Evolutionary conservation across 1,140 invertebrate genomes (phyloP).

Genomic region (Aphidius ervi): DNA sequence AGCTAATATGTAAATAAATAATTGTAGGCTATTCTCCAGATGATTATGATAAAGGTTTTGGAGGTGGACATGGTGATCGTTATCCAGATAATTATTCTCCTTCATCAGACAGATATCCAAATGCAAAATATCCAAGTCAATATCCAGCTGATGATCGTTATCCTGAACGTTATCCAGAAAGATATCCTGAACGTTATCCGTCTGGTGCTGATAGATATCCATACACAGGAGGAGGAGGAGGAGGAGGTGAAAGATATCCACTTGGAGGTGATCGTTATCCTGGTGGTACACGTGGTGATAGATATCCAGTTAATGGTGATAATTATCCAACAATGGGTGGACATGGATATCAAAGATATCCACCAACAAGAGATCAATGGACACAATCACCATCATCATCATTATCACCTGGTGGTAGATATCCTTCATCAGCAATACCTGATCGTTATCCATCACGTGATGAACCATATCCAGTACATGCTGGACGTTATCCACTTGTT

Average conservation of each 20-base stretch:
- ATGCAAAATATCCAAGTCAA: constrained; percentile 35
- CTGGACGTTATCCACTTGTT: constrained; percentile 40
- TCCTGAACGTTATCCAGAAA: constrained; percentile 43
- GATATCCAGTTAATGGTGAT: constrained; percentile 48
- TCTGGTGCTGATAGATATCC: constrained; percentile 44
- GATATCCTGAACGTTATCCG: constrained; percentile 49
- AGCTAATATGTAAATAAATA: background rate
- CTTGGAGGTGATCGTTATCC: constrained; percentile 41
- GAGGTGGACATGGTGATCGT: constrained; percentile 41
- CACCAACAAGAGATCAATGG: constrained; percentile 39
- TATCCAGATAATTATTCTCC: constrained; percentile 50
- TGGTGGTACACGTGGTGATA: constrained; percentile 34
- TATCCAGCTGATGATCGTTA: constrained; percentile 43
- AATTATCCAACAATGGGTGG: constrained; percentile 22
- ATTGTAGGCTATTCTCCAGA: constrained; percentile 26
- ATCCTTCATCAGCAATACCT: constrained; percentile 21
- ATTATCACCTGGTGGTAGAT: constrained; percentile 22
- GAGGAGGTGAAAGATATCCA: constrained; percentile 34
- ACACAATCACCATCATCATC: constrained; percentile 22
- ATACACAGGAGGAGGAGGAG: constrained; percentile 28
- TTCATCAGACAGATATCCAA: constrained; percentile 44
- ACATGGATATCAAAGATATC: constrained; percentile 27
- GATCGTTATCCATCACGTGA: constrained; percentile 33
- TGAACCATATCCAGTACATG: constrained; percentile 35
- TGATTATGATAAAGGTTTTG: constrained; percentile 45